A percentile compares a stretch with the other conserved stretches of the same genome.
Conservation (phyloP, 2,797 vertebrate genomes). For the Sphaeramia orbicularis region DNA sequence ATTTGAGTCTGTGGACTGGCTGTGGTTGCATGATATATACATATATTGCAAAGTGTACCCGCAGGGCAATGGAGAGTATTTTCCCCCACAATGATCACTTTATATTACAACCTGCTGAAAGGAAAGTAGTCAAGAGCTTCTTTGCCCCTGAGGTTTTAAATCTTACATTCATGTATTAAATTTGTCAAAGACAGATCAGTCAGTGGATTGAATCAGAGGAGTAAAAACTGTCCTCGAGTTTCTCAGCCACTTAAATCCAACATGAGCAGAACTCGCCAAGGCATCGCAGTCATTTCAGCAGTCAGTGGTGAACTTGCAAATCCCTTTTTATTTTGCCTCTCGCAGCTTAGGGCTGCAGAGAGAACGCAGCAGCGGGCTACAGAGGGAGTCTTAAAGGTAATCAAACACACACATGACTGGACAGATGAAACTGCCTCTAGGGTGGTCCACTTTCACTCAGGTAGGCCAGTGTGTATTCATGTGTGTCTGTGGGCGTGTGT, state of each 20-base stretch:
- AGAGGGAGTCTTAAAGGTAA: conserved; percentile 52
- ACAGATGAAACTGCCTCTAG: conserved; percentile 37
- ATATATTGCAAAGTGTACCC: conserved; percentile 41
- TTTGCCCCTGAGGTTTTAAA: conserved; percentile 61
- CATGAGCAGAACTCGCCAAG: conserved; percentile 69
- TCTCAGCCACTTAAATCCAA: conserved; percentile 80
- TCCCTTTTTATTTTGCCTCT: conserved; percentile 70
- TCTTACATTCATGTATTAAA: conserved; percentile 69
- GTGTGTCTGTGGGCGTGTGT: background rate
- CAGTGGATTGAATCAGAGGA: conserved; percentile 72
- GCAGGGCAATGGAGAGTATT: conserved; percentile 15
- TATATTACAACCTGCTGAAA: conserved; percentile 59
- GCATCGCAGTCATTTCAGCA: conserved; percentile 68
- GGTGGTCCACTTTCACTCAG: conserved; percentile 27
- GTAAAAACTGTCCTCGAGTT: conserved; percentile 70
- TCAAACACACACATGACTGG: conserved; percentile 41
- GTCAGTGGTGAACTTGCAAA: conserved; percentile 69
- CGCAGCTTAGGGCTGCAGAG: conserved; percentile 70
- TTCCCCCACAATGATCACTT: conserved; percentile 48
- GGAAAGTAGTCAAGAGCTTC: conserved; percentile 53
- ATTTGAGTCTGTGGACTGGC: background rate
- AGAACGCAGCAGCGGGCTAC: conserved; percentile 32
- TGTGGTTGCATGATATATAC: conserved; percentile 18
- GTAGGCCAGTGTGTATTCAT: conserved; percentile 12
- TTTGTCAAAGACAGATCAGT: conserved; percentile 77